Percentiles rank a stretch among this genome's conserved stretches.
These are phyloP conservation scores for Geotrupes spiniger DNA, from an alignment of 2,888 invertebrate genomes.

Conservation along the genomic window DNA sequence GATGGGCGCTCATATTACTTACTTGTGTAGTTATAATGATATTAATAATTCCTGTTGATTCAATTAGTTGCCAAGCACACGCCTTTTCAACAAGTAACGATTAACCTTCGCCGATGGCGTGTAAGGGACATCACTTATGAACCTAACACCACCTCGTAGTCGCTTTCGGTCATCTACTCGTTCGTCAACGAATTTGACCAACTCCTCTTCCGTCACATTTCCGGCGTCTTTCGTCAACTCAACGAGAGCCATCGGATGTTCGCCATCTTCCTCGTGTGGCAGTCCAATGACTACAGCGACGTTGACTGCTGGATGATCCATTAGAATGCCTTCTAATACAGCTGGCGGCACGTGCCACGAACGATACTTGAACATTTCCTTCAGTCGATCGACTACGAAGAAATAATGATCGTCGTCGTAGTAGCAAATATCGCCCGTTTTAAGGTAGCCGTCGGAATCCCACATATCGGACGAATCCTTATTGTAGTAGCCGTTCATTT, in stretches of 20 bases:
- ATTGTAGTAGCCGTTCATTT: conserved; percentile 52
- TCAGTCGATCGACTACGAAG: conserved; percentile 54
- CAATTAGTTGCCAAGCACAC: too few species aligned
- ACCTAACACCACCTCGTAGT: conserved; percentile 41
- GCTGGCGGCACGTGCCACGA: conserved; percentile 29
- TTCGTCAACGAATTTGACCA: conserved; percentile 36
- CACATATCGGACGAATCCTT: conserved; percentile 49
- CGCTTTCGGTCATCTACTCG: conserved; percentile 39
- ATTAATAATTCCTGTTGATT: too few species aligned
- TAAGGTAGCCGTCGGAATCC: conserved; percentile 52
- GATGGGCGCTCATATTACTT: too few species aligned
- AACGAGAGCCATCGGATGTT: conserved; percentile 29
- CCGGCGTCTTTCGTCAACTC: conserved; percentile 30
- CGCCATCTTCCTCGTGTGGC: conserved; percentile 32
- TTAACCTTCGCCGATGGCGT: conserved; percentile 45
- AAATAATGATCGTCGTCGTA: conserved; percentile 53
- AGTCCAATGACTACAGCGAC: conserved; percentile 30
- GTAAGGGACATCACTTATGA: conserved; percentile 36
- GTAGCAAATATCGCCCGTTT: conserved; percentile 55
- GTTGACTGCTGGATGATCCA: conserved; percentile 28
- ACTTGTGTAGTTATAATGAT: too few species aligned
- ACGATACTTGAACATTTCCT: conserved; percentile 47
- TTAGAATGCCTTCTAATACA: conserved; percentile 27
- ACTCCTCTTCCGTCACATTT: conserved; percentile 31
- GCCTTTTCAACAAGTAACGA: conserved; percentile 14